Evolutionary conservation across 2,888 invertebrate genomes (phyloP), one percentile per base, ranked within the genome.

Genomic region (Ditula angustiorana): DNA sequence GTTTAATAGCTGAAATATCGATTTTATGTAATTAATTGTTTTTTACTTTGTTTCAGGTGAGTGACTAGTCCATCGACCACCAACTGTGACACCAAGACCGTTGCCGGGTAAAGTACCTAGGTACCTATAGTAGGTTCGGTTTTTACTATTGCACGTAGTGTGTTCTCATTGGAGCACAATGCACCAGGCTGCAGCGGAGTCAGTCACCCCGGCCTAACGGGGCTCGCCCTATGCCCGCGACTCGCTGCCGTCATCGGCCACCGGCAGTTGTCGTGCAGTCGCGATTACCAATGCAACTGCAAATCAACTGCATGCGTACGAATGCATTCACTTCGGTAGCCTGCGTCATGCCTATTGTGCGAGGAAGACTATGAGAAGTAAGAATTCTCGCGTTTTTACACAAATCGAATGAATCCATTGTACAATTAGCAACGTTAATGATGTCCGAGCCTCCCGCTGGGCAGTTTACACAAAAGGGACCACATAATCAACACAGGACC

Each of bases 121-220:
- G 66, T 71, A n/a, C n/a, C n/a, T n/a, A 70, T 79, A 73, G 82
- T 78, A 80, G 77, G 81, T 78, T 81, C 75, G 77, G 76, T 80
- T 82, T 81, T 85, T 87, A 86, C 86, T 86, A 86, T 86, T 84
- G 86, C 83, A 86, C 85, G 85, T 86, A 88, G 84, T 87, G 86
- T 85, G 92, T 89, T 89, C 92, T 90, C 88, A 87, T 91, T 92
- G 89, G 88, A 90, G 91, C 92, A 90, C 92, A 91, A 91, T 92
- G 92, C 92, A 90, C 92, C 92, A 90, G 89, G 90, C 85, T 90
- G 88, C 89, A 88, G 83, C 86, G 78, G 82, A 88, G 92, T 92
- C 92, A 92, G 84, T 92, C 91, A 92, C 92, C 92, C 85, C 91
- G 85, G 81, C 83, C 85, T 91, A 91, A 92, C 91, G 91, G 92